These are phyloP conservation scores for Poecilobothrus nobilitatus DNA, from an alignment of 2,888 invertebrate species.

Conservation along the genomic window DNA sequence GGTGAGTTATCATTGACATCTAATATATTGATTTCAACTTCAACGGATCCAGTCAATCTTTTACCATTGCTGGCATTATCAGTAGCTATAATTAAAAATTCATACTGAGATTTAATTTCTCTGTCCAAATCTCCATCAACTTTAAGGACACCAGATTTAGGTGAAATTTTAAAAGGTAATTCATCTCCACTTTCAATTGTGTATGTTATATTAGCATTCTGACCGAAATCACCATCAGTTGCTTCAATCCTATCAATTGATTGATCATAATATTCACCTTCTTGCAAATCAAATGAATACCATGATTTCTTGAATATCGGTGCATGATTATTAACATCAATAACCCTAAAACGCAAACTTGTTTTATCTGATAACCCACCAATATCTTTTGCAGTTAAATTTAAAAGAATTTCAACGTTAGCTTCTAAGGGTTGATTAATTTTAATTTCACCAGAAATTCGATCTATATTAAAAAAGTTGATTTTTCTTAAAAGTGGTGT, in stretches of 20 bases:
- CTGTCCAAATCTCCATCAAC: conserved; percentile 71
- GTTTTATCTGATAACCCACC: conserved; percentile 65
- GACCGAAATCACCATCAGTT: conserved; percentile 68
- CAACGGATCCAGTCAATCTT: conserved; percentile 61
- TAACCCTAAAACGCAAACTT: conserved; percentile 60
- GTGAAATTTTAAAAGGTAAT: conserved; percentile 63
- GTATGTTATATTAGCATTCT: conserved; percentile 71
- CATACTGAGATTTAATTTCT: conserved; percentile 61
- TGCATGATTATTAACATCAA: conserved; percentile 75
- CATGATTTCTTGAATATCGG: conserved; percentile 74
- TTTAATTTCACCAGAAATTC: conserved; percentile 64
- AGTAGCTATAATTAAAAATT: conserved; percentile 61
- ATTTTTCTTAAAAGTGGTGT: conserved; percentile 42
- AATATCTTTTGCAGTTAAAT: conserved; percentile 66
- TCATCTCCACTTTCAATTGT: conserved; percentile 49
- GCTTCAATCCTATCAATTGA: conserved; percentile 70
- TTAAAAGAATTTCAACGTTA: conserved; percentile 65
- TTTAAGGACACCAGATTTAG: conserved; percentile 58
- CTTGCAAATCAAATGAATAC: conserved; percentile 74
- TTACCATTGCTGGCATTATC: conserved; percentile 58
- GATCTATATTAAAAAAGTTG: conserved; percentile 64
- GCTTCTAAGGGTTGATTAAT: conserved; percentile 63
- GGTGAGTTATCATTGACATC: conserved; percentile 81
- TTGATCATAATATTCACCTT: conserved; percentile 63
- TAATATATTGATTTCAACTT: conserved; percentile 70